phyloP scores from a whole-genome alignment of 2,797 vertebrate genomes.

The Pyrocephalus nanus region DNA sequence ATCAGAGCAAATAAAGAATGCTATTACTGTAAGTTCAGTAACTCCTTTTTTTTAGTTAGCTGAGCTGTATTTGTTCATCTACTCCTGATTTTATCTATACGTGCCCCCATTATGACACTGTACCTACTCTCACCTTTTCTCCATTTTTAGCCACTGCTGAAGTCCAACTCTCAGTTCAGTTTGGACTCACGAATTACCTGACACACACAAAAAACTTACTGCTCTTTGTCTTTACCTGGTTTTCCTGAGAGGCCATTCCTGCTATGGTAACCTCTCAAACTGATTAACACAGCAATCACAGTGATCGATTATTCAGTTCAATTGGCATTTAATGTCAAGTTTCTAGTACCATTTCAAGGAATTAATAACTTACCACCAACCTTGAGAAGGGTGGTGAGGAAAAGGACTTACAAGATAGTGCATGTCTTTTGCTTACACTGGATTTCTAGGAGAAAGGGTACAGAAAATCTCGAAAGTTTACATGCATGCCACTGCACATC shows the following conservation, averaged over 20 bases:
- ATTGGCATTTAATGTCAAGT: not conserved
- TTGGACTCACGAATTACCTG: not conserved
- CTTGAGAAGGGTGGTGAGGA: not conserved
- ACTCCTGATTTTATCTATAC: not conserved
- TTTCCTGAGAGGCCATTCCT: not conserved
- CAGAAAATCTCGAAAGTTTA: not conserved
- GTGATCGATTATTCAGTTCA: not conserved
- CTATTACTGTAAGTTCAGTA: not conserved
- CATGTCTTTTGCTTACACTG: not conserved
- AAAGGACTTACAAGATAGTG: not conserved
- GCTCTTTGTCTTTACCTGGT: not conserved
- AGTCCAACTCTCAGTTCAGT: not conserved
- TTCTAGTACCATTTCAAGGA: not conserved
- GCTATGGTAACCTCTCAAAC: not conserved
- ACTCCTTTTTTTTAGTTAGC: not conserved
- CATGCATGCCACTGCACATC: not conserved
- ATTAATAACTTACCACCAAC: not conserved
- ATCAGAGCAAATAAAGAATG: not conserved
- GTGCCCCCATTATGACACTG: too few species aligned
- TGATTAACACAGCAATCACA: not conserved
- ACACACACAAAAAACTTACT: not conserved
- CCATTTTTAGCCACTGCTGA: not conserved
- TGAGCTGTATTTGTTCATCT: not conserved
- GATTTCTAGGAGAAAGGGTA: not conserved
- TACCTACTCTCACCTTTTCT: not conserved